Conservation (phyloP, 2,113 vertebrate species). For the Pluvianellus socialis region DNA sequence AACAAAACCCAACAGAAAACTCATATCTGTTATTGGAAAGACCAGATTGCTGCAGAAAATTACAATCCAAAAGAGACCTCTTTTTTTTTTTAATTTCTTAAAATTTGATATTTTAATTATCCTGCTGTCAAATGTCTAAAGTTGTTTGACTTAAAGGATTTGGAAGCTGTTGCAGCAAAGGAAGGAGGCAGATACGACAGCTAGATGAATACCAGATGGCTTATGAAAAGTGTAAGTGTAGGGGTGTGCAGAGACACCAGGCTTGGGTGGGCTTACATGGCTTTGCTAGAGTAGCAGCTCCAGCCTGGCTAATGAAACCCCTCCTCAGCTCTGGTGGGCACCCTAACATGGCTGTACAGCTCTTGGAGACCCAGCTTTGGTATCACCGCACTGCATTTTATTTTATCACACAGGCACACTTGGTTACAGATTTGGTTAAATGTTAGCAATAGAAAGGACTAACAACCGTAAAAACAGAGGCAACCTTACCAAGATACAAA, state of each 20-base stretch:
- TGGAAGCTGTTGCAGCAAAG: constrained; percentile 13
- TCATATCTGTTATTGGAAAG: not conserved
- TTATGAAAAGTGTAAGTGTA: not conserved
- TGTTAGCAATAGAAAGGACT: not conserved
- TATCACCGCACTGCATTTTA: not conserved
- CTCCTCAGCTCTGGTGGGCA: not conserved
- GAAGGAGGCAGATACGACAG: not conserved
- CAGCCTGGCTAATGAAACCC: not conserved
- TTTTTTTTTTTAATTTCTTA: not conserved
- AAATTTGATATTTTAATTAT: constrained; percentile 15
- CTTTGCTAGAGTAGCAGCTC: not conserved
- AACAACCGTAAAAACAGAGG: not conserved
- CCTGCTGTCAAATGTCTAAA: not conserved
- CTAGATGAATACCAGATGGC: not conserved
- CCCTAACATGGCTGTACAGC: not conserved
- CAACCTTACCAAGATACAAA: not conserved
- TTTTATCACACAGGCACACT: not conserved
- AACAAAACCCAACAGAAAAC: not conserved
- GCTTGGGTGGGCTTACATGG: not conserved
- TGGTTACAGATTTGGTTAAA: not conserved
- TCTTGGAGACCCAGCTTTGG: not conserved
- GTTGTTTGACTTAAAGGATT: not conserved
- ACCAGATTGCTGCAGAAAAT: not conserved
- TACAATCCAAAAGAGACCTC: not conserved
- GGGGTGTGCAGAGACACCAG: not conserved